Evolutionary conservation across 1,140 invertebrate genomes (phyloP).

Genomic region (Camponotus floridanus): DNA sequence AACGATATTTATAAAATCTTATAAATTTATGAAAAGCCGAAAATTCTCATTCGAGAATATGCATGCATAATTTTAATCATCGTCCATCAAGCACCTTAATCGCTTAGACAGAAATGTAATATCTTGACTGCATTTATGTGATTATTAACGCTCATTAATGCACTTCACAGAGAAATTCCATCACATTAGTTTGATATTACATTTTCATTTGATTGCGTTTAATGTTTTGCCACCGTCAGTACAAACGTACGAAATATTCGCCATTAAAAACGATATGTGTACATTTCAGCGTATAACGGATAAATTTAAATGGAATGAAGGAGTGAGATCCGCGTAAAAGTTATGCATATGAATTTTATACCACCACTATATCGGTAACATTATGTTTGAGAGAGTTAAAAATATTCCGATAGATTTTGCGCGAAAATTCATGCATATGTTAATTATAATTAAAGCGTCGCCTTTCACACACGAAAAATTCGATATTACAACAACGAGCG

Average conservation of each 20-base stretch:
- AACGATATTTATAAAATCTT: neutral
- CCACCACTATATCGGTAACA: conserved; percentile 53
- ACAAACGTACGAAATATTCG: conserved; percentile 62
- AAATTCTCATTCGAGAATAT: neutral
- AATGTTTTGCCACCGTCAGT: conserved; percentile 61
- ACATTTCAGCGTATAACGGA: conserved; percentile 61
- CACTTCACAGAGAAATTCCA: conserved; percentile 43
- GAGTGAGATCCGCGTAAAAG: conserved; percentile 56
- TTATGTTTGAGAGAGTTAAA: conserved; percentile 60
- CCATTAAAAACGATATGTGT: conserved; percentile 61
- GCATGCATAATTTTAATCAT: neutral
- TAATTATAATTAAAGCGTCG: conserved; percentile 56
- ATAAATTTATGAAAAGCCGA: neutral
- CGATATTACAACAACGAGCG: conserved; percentile 43
- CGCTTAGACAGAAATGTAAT: conserved; percentile 36
- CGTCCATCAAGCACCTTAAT: neutral
- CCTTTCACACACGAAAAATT: conserved; percentile 21
- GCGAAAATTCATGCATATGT: conserved; percentile 60
- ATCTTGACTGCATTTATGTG: conserved; percentile 32
- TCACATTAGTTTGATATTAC: conserved; percentile 59
- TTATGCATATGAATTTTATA: conserved; percentile 64
- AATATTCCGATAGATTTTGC: conserved; percentile 62
- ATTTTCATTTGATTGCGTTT: conserved; percentile 65
- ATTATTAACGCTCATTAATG: conserved; percentile 63
- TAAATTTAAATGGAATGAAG: conserved; percentile 64